Base-by-base conservation (phyloP, 1,140 invertebrate genomes). In the Aphelinus certus region DNA sequence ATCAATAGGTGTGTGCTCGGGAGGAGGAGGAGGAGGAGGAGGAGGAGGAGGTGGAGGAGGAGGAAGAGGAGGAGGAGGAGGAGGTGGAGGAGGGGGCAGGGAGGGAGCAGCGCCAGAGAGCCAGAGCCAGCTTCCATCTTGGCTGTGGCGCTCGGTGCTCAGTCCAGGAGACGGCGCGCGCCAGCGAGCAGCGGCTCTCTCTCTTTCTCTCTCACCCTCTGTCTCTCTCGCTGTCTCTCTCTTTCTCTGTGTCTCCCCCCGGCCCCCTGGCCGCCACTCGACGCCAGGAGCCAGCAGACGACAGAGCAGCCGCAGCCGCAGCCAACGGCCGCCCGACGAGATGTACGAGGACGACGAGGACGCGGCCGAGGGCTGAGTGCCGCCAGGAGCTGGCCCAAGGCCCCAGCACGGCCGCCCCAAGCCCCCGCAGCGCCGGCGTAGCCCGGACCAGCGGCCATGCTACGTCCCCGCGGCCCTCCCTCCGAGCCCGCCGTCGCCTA, bases 81-180 rank as follows among this genome's bases (percentile, higher is more conserved):
- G 26, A 26, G 26, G 26, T 26, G 26, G 26, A 26, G 26, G 26
- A 26, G 26, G 26, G 26, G 26, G 26, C 26, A 26, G 26, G 82
- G 57, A 65, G 73, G 46, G 60, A 45, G 83, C 85, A 86, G 83
- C 82, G 83, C 79, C 81, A 82, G 64, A 53, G 62, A 9, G 46
- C 2, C 3, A 66, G 64, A 2, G 51, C 55, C 66, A 42, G 7
- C 47, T 45, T 66, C 64, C 1, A 47, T 43, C 64, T 42, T 60
- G 58, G 69, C 60, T n/a, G 60, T 51, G 6, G 63, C 63, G 48
- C 82, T 85, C 82, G 81, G 81, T 80, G 81, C 82, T 83, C 84
- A 86, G 86, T 88, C 86, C 84, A 85, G 86, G 85, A 86, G 82
- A 85, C 84, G 83, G 82, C 81, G 81, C 85, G 85, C 81, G 78